Base-by-base conservation (phyloP, 2,797 vertebrate genomes). In the Pseudopleuronectes americanus region DNA sequence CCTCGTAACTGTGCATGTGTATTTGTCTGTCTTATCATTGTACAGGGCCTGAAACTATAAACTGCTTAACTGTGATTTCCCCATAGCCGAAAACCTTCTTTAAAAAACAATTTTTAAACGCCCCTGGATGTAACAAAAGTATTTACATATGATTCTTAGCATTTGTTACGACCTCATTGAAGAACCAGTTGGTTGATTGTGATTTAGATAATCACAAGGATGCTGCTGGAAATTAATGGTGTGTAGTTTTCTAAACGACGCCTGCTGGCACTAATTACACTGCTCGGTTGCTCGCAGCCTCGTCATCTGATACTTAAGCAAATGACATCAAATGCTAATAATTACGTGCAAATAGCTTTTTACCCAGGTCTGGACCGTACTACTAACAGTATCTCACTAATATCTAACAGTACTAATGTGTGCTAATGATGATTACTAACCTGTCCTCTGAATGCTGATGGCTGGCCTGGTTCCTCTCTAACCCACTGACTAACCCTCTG, bases 361-460 rank as follows among this genome's bases (percentile, higher is more conserved):
- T 77, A 78, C 71, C 79, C 72, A 78, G 31, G 78, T 87, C 87
- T 90, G 87, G 80, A 61, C 76, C 71, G n/a, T 83, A 93, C 17
- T 45, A 45, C 91, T 93, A 92, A 94, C 91, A 83, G 49, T 60
- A 76, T 83, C 80, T 83, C 54, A 92, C 90, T 93, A 92, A 92
- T 90, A 75, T 81, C 89, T 93, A 92, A 93, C 92, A 82, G 54
- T 90, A 93, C 92, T 93, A 93, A 93, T 88, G 66, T 88, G 68
- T 90, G 84, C 91, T 93, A 91, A 91, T 88, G 69, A 75, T 77
- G 80, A 84, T 58, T 87, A 94, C 92, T 94, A 93, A 93, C 90
- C 76, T 84, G 60, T 87, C 38, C 62, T 81, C 74, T 87, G 86
- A 87, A 86, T 90, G 90, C 81, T 88, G 69, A 74, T 80, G 87